Percentiles rank a stretch among this genome's conserved stretches.
Conservation (phyloP, 2,888 invertebrate species). For the Melanophora roralis region DNA sequence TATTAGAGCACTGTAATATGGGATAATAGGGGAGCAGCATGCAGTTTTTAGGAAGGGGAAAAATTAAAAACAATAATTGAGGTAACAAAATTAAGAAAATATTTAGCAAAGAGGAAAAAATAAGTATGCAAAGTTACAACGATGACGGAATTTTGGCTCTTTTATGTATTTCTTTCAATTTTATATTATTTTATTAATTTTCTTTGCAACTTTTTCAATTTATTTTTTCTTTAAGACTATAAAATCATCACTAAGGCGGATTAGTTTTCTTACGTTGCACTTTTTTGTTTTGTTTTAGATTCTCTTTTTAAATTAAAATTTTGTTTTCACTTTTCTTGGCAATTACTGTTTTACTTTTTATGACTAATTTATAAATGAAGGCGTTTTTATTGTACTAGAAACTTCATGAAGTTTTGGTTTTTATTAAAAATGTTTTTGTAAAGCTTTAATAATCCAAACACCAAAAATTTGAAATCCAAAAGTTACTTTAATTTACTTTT, state of each 20-base stretch:
- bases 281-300: constrained; percentile 23
- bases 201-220: not conserved
- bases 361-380: constrained; percentile 20
- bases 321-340: constrained; percentile 39
- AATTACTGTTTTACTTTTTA: not conserved
- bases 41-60: constrained; percentile 43
- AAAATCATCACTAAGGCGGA: too few species aligned
- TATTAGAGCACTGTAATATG: constrained; percentile 56
- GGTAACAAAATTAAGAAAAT: not conserved
- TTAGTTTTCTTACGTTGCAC: not conserved
- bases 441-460: constrained; percentile 3
- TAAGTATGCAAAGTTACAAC: not conserved
- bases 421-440: not conserved
- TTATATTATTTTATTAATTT: not conserved
- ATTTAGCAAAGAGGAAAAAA: not conserved
- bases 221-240: not conserved
- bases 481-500: constrained; percentile 24
- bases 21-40: constrained; percentile 55
- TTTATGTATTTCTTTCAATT: not conserved
- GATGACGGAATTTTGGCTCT: not conserved
- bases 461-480: constrained; percentile 12
- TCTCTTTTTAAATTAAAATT: constrained; percentile 11
- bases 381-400: constrained; percentile 38
- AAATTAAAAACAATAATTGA: not conserved
- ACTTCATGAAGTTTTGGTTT: constrained; percentile 9